Evolutionary conservation across 2,797 vertebrate genomes (phyloP).

Genomic region (Alauda arvensis): DNA sequence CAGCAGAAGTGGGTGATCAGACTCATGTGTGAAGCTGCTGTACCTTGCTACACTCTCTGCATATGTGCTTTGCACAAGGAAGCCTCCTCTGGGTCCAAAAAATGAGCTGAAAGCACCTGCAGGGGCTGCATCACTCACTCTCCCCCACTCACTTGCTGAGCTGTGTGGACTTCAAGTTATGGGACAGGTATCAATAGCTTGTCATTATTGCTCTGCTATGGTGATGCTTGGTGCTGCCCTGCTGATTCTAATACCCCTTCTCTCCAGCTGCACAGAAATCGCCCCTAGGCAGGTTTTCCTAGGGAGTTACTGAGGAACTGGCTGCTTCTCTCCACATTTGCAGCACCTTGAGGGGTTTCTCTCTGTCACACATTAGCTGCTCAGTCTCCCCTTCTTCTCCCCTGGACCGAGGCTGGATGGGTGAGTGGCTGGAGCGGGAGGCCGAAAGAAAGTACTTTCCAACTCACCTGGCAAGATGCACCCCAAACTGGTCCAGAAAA

Average conservation of each 20-base stretch:
- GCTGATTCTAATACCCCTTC: not conserved
- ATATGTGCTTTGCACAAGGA: not conserved
- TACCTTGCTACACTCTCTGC: not conserved
- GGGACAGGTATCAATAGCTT: not conserved
- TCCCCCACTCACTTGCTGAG: not conserved
- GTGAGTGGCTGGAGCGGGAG: not conserved
- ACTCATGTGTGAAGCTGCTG: fast-evolving
- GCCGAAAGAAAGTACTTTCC: not conserved
- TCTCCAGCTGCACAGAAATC: not conserved
- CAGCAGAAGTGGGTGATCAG: not conserved
- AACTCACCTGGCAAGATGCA: not conserved
- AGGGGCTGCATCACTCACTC: not conserved
- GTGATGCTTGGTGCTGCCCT: not conserved
- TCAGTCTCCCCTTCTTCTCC: not conserved
- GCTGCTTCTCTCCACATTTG: not conserved
- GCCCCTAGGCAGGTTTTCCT: not conserved
- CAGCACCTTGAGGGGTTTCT: not conserved
- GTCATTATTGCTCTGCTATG: not conserved
- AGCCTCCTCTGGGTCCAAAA: not conserved
- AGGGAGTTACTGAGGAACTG: not conserved
- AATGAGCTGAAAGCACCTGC: not conserved
- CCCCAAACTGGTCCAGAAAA: not conserved
- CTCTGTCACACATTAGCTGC: not conserved
- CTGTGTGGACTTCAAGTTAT: not conserved
- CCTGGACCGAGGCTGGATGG: not conserved